These are phyloP conservation scores for Eucera pruinosa DNA, from an alignment of 2,888 invertebrate species.

Conservation along the genomic window DNA sequence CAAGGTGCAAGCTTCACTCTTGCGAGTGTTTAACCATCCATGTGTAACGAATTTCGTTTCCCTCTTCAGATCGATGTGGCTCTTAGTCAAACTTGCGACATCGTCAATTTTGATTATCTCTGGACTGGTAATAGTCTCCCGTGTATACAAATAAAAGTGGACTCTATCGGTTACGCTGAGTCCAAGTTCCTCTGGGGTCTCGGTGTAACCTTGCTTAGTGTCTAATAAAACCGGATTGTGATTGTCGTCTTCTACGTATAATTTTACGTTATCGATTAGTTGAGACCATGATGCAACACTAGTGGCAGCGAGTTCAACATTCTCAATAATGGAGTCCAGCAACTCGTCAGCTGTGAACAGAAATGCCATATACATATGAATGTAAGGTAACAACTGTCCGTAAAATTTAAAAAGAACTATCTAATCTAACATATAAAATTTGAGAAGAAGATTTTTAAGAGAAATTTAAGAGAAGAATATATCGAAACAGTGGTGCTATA, in stretches of 20 bases:
- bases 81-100: constrained; percentile 52
- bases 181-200: constrained; percentile 17
- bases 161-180: constrained; percentile 55
- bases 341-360: too few relatives aligned
- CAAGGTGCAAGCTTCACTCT: constrained; percentile 62
- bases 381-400: too few relatives aligned
- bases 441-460: too few relatives aligned
- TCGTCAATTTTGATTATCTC: constrained; percentile 66
- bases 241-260: constrained; percentile 56
- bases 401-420: too few relatives aligned
- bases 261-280: too few relatives aligned
- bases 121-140: constrained; percentile 37
- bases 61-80: constrained; percentile 68
- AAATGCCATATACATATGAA: too few relatives aligned
- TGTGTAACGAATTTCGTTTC: constrained; percentile 77
- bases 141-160: constrained; percentile 73
- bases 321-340: too few relatives aligned
- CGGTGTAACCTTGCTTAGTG: neutral
- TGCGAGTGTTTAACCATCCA: constrained; percentile 73
- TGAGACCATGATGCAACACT: too few relatives aligned
- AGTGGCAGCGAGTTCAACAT: too few relatives aligned
- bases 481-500: too few relatives aligned
- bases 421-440: too few relatives aligned
- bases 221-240: constrained; percentile 17
- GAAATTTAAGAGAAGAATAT: too few relatives aligned